Evolutionary conservation across 2,888 invertebrate genomes (phyloP).

Genomic region (Reticulitermes lucifugus): DNA sequence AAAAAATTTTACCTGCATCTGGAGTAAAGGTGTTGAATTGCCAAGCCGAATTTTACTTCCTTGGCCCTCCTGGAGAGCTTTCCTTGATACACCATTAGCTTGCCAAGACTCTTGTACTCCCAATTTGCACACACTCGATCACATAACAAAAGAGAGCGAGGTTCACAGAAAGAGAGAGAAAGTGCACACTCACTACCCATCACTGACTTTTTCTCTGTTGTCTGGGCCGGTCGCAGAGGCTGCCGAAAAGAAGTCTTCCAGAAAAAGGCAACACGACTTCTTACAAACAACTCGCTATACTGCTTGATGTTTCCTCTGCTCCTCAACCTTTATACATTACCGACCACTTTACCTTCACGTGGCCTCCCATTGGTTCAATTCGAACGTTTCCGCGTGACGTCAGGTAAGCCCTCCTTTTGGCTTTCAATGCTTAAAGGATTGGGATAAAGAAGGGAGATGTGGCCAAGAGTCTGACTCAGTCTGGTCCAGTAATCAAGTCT

Average conservation of each 20-base stretch:
- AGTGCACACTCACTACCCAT: not conserved
- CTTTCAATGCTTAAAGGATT: conserved; percentile 17
- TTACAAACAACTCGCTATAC: not conserved
- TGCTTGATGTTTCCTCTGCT: not conserved
- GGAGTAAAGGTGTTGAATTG: too few relatives aligned
- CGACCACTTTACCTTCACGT: conserved; percentile 34
- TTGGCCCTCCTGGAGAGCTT: not conserved
- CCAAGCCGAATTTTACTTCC: not conserved
- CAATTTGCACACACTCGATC: not conserved
- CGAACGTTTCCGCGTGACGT: conserved; percentile 43
- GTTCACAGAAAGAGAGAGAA: conserved; percentile 1
- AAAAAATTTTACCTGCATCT: too few relatives aligned
- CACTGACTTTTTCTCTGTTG: not conserved
- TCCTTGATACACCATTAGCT: not conserved
- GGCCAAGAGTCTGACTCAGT: not conserved
- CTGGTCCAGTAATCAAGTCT: conserved; percentile 9
- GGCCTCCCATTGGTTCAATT: conserved; percentile 35
- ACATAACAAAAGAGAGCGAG: not conserved
- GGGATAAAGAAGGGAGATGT: not conserved
- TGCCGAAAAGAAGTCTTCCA: not conserved
- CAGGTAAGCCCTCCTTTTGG: conserved; percentile 8
- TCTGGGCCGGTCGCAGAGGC: not conserved
- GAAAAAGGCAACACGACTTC: not conserved
- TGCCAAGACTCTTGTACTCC: not conserved
- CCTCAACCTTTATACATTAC: conserved; percentile 46